Base-by-base conservation (phyloP, 2,113 vertebrate species). In the Malurus melanocephalus region DNA sequence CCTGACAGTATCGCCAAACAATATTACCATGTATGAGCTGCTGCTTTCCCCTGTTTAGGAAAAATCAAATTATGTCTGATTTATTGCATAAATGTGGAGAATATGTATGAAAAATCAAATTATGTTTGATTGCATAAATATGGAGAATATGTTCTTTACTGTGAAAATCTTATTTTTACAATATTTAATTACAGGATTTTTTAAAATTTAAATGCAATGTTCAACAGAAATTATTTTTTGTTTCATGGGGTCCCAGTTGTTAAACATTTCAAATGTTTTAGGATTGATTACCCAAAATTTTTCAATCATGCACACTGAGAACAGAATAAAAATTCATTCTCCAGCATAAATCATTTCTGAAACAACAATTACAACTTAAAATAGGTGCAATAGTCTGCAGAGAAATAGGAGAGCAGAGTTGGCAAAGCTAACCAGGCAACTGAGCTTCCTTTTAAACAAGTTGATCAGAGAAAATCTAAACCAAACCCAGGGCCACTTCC, bases 381-480 rank as follows among this genome's bases (percentile, higher is more conserved):
- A 93, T 53, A 96, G 76, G 69, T 91, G 87, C 85, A 95, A 88
- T 2, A 93, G 69, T 76, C 87, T 75, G 75, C 92, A 93, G 68
- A 88, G 87, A 75, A 92, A 93, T 22, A 95, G 92, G 84, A 93
- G 64, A 95, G 92, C 94, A 96, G 87, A 95, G 91, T 18, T 91
- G 89, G 91, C 91, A 95, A 94, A 90, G 90, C 92, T 96, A 73
- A 93, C 56, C 85, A 93, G 82, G 90, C 94, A 96, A 93, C 86
- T 73, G 74, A 93, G 88, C 88, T 93, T 95, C 92, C 93, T 81
- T 89, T 87, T 35, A 95, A 67, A 33, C 49, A 71, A 83, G 72
- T 8, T 66, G 60, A 94, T 85, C 59, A 89, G 71, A 92, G 59
- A 91, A 88, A 90, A 88, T 75, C 82, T 57, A 75, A 90, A 93